These are phyloP conservation scores for Hippocampus kuda DNA, from an alignment of 2,797 vertebrate genomes.

Conservation along the genomic window DNA sequence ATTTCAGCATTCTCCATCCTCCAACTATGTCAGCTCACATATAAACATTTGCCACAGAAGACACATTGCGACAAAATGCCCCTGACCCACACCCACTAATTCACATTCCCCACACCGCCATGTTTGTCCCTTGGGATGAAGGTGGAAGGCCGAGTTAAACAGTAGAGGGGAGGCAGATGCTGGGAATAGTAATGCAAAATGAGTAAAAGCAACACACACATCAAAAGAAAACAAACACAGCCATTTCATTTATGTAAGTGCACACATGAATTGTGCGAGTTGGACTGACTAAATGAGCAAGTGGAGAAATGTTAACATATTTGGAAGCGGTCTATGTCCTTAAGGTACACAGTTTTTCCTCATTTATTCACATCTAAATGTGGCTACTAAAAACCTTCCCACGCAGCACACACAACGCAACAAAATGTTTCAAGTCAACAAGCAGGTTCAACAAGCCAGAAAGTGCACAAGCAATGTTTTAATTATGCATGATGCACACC, in stretches of 20 bases:
- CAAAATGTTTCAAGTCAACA: slow-evolving; percentile 36
- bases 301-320: neutral
- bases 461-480: slow-evolving; percentile 33
- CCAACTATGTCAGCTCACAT: slow-evolving; percentile 64
- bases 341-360: neutral
- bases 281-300: neutral
- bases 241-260: neutral
- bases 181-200: neutral
- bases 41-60: slow-evolving; percentile 62
- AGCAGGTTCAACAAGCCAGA: slow-evolving; percentile 38
- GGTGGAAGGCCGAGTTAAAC: slow-evolving; percentile 19
- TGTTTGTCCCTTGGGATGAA: slow-evolving; percentile 27
- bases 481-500: slow-evolving; percentile 50
- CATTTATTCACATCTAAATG: neutral
- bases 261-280: neutral
- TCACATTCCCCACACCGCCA: slow-evolving; percentile 29
- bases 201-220: neutral
- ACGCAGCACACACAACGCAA: slow-evolving; percentile 24
- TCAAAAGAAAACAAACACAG: slow-evolving; percentile 2
- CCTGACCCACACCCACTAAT: slow-evolving; percentile 30
- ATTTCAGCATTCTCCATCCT: slow-evolving; percentile 53
- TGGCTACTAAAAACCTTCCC: neutral
- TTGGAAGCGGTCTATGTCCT: neutral
- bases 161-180: neutral
- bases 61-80: slow-evolving; percentile 36